Evolutionary conservation across 2,888 invertebrate species (phyloP).

Genomic region (Netelia melanura): DNA sequence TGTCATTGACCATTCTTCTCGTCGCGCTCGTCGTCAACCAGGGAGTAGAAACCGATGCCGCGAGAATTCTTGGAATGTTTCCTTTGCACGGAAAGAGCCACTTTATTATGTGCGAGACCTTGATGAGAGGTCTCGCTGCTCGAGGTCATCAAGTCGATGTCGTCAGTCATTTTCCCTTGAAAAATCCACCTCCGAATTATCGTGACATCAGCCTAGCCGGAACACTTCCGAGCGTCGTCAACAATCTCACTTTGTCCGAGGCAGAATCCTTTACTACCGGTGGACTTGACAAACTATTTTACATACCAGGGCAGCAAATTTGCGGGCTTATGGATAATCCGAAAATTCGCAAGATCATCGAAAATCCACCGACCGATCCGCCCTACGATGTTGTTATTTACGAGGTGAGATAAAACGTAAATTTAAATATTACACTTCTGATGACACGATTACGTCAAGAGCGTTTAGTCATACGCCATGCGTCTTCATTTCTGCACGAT

Average conservation of each 20-base stretch:
- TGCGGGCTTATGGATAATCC: slow-evolving; percentile 72
- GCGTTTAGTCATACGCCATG: no score
- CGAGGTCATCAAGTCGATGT: slow-evolving; percentile 85
- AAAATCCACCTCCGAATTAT: slow-evolving; percentile 76
- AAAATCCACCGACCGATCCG: slow-evolving; percentile 76
- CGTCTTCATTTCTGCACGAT: not conserved
- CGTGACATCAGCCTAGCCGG: slow-evolving; percentile 74
- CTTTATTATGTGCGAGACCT: slow-evolving; percentile 83
- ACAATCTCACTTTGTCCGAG: slow-evolving; percentile 75
- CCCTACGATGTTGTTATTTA: slow-evolving; percentile 77
- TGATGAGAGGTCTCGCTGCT: slow-evolving; percentile 84
- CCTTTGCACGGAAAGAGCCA: slow-evolving; percentile 85
- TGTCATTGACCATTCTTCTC: not conserved
- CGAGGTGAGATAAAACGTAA: slow-evolving; percentile 69
- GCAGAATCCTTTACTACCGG: not conserved
- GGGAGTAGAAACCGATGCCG: slow-evolving; percentile 73
- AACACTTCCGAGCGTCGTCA: slow-evolving; percentile 66
- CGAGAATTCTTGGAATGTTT: slow-evolving; percentile 85
- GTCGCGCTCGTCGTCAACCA: not conserved
- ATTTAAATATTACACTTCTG: not conserved
- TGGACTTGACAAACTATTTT: not conserved
- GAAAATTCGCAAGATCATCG: slow-evolving; percentile 69
- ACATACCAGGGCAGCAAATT: slow-evolving; percentile 60
- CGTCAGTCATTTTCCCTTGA: slow-evolving; percentile 77
- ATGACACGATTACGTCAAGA: not conserved